Percentiles rank a stretch among this genome's conserved stretches.
phyloP scores from a whole-genome alignment of 2,888 invertebrate species.

The Orthosia cruda region DNA sequence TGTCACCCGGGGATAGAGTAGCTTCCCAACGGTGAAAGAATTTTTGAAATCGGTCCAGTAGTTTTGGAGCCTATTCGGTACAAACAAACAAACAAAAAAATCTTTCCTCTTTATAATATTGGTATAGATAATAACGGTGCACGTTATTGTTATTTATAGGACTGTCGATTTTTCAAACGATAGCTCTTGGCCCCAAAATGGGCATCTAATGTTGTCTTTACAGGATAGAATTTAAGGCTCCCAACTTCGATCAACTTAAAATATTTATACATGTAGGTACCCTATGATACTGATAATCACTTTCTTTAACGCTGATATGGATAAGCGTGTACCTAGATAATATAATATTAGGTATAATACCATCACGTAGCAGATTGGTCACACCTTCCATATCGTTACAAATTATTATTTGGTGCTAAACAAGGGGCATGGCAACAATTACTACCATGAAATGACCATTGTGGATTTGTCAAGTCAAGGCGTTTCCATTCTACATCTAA shows the following conservation, averaged over 20 bases:
- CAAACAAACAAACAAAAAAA: too few relatives aligned
- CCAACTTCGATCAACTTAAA: too few relatives aligned
- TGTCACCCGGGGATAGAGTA: too few relatives aligned
- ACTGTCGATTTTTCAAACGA: slow-evolving; percentile 17
- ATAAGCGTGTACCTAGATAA: slow-evolving; percentile 2
- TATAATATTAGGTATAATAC: neutral
- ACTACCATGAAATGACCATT: neutral
- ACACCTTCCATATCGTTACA: neutral
- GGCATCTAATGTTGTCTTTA: too few relatives aligned
- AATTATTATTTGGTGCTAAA: slow-evolving; percentile 1
- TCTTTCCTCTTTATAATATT: too few relatives aligned
- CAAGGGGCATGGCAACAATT: neutral
- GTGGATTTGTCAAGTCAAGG: neutral
- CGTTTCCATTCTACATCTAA: neutral
- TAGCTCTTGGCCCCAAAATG: slow-evolving; percentile 30
- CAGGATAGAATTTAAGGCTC: too few relatives aligned
- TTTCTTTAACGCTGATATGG: slow-evolving; percentile 9
- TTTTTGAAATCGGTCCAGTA: too few relatives aligned
- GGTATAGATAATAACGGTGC: neutral
- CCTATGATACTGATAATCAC: neutral
- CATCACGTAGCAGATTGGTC: too few relatives aligned
- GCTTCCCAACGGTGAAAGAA: too few relatives aligned
- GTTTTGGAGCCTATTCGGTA: too few relatives aligned
- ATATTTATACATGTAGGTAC: neutral
- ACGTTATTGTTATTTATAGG: slow-evolving; percentile 3